phyloP scores from a whole-genome alignment of 2,113 vertebrate genomes.

The Anarrhichthys ocellatus region DNA sequence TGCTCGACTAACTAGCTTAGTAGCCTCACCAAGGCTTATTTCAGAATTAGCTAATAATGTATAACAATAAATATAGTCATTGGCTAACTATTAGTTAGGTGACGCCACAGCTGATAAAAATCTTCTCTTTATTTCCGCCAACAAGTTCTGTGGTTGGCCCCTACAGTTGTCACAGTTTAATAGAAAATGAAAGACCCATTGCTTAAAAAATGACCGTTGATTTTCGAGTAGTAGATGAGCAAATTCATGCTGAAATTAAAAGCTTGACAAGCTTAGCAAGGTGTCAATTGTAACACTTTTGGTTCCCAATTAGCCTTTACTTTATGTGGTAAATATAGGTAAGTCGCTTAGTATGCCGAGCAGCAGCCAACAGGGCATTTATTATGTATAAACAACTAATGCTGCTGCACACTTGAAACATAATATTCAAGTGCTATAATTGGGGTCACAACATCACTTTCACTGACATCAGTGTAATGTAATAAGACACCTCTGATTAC shows the following conservation, averaged over 20 bases:
- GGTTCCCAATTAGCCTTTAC: constrained; percentile 12
- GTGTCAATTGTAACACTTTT: background rate
- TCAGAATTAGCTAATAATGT: background rate
- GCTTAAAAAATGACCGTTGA: background rate
- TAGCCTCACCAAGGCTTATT: background rate
- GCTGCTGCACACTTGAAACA: background rate
- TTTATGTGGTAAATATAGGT: background rate
- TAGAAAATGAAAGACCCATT: background rate
- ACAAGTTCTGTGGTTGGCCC: background rate
- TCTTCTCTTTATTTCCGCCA: background rate
- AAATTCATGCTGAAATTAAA: background rate
- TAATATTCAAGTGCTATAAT: constrained; percentile 18
- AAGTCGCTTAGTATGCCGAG: background rate
- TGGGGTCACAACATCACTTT: constrained; percentile 42
- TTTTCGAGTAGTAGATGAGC: background rate
- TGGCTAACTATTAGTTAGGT: background rate
- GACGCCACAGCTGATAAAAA: background rate
- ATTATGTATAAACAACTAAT: constrained; percentile 7
- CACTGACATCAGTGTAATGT: constrained; percentile 55
- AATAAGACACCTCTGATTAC: constrained; percentile 68
- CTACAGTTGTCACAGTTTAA: background rate
- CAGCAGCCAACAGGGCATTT: background rate
- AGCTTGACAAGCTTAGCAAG: no score
- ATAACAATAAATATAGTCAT: background rate
- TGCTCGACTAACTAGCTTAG: background rate